A percentile compares a stretch with the other conserved stretches of the same genome.
These are phyloP conservation scores for Tinamus major DNA, from an alignment of 2,797 vertebrate species.

Conservation along the genomic window DNA sequence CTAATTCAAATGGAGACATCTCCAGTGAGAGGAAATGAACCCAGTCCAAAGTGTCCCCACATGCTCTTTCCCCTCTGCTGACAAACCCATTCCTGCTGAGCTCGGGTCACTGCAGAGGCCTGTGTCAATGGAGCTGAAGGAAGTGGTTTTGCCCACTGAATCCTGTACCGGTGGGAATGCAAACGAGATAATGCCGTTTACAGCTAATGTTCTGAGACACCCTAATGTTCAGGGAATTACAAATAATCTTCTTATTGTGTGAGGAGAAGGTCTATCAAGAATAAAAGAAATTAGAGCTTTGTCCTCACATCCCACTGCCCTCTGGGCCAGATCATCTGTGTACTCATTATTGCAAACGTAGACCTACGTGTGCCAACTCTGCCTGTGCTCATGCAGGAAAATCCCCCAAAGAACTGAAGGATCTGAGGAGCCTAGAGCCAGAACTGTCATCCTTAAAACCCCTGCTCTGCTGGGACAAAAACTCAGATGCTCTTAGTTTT, in stretches of 20 bases:
- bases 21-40: not conserved
- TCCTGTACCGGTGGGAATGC: not conserved
- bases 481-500: not conserved
- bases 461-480: not conserved
- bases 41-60: conserved; percentile 15
- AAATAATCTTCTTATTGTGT: conserved; percentile 25
- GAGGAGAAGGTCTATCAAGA: not conserved
- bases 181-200: conserved; percentile 23
- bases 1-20: not conserved
- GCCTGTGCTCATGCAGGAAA: not conserved
- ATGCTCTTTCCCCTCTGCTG: not conserved
- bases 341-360: not conserved
- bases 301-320: not conserved
- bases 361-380: not conserved
- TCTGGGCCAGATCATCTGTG: not conserved
- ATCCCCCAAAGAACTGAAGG: not conserved
- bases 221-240: conserved; percentile 3
- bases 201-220: conserved; percentile 12
- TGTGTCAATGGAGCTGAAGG: conserved; percentile 9
- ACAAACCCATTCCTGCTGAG: conserved; percentile 11
- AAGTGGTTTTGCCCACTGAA: conserved; percentile 56
- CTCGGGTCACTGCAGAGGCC: not conserved
- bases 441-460: not conserved
- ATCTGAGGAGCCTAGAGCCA: not conserved
- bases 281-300: conserved; percentile 2